Conservation (phyloP, 1,140 invertebrate genomes). For the Drosophila mauritiana region DNA sequence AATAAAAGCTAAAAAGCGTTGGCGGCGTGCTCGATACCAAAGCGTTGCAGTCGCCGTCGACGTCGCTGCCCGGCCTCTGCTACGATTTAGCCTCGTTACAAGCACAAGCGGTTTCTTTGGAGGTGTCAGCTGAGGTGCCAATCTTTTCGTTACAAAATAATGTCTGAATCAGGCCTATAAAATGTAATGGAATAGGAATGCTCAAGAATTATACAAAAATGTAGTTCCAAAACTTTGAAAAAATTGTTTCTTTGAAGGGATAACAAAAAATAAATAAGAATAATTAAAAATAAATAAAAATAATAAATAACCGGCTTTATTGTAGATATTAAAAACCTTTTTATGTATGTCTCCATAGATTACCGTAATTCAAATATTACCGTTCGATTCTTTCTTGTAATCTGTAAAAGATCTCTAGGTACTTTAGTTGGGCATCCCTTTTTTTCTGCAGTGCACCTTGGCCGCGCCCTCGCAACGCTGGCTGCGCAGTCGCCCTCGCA, state of each 20-base stretch:
- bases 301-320: too few species aligned
- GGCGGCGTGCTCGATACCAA: conserved; percentile 19
- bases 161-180: not conserved
- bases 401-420: too few species aligned
- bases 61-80: conserved; percentile 35
- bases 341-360: too few species aligned
- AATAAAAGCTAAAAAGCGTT: conserved; percentile 29
- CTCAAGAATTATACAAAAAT: too few species aligned
- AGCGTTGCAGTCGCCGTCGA: conserved; percentile 1
- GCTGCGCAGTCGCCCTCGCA: conserved; percentile 74
- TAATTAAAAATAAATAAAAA: too few species aligned
- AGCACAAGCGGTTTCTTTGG: conserved; percentile 57
- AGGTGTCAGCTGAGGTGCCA: conserved; percentile 37
- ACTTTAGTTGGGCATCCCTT: not conserved
- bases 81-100: conserved; percentile 78
- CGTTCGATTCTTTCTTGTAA: too few species aligned
- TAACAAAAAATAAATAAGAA: too few species aligned
- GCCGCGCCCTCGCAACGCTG: conserved; percentile 69
- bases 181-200: too few species aligned
- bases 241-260: too few species aligned
- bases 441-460: conserved; percentile 18
- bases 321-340: too few species aligned
- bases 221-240: too few species aligned
- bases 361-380: too few species aligned
- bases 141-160: conserved; percentile 15